Base-by-base conservation (phyloP, 2,797 vertebrate genomes). In the Pelobates cultripes region DNA sequence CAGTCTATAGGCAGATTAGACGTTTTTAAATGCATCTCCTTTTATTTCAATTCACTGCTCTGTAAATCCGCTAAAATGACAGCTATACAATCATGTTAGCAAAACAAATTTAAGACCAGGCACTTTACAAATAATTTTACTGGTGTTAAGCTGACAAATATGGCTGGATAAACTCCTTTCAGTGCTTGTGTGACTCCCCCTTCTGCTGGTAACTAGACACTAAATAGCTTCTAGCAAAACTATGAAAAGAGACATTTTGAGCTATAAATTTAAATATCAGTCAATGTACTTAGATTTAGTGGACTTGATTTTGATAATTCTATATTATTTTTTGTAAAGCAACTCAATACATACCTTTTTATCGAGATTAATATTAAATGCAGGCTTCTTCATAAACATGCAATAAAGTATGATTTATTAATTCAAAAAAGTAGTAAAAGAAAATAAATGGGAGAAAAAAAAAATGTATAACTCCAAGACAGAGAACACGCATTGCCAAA, bases 71-170 rank as follows among this genome's bases (percentile, higher is more conserved):
- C 4, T n/a, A 73, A 78, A 78, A 69, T 78, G 75, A 74, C 80
- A 86, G 73, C 74, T 41, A 42, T 63, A 79, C 0, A 2, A 78
- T 78, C 70, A 73, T 69, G 61, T 73, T 68, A 73, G 70, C 75
- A 86, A 89, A 89, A 79, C 70, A 84, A 81, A 43, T 82, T 67
- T 81, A 76, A 78, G 66, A 1, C n/a, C n/a, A 74, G 78, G 40
- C 9, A 85, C 70, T 0, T 8, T 77, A 84, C 4, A 41, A 88
- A 91, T 86, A 84, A 91, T 93, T 87, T 91, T 85, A 86, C 89
- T 92, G 93, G 89, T 93, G 94, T 93, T 94, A 96, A 88, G 53
- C 87, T 86, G 87, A 95, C 91, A 95, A 96, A 95, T 91, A 95
- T 88, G 89, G 93, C 88, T 90, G 88, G 90, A 94, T 92, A 95